phyloP scores from a whole-genome alignment of 1,140 invertebrate species.

The Drosophila ohnishii region DNA sequence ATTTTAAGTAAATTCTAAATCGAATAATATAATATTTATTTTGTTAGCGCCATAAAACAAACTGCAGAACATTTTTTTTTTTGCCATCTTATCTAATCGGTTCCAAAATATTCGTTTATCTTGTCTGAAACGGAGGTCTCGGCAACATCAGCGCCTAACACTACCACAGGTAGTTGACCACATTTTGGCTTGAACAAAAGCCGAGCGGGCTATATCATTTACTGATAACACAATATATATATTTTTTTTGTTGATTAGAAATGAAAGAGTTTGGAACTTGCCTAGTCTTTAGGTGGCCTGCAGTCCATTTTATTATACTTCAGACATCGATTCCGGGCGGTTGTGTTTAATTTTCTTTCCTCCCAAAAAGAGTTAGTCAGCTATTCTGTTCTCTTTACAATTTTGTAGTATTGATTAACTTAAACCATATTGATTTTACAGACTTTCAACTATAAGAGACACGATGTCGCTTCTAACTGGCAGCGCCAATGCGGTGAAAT shows the following conservation, averaged over 20 bases:
- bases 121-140: constrained; percentile 49
- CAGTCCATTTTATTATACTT: constrained; percentile 41
- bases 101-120: constrained; percentile 54
- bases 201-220: constrained; percentile 60
- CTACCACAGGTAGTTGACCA: constrained; percentile 56
- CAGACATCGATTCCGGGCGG: constrained; percentile 40
- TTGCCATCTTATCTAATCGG: constrained; percentile 55
- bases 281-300: constrained; percentile 16
- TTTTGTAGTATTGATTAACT: not conserved
- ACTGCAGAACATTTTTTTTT: not conserved
- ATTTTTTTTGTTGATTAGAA: constrained; percentile 56
- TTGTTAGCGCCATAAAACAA: constrained; percentile 11
- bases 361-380: constrained; percentile 13
- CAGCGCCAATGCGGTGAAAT: constrained; percentile 85
- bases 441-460: constrained; percentile 8
- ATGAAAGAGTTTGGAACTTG: constrained; percentile 24
- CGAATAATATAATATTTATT: constrained; percentile 42
- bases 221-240: constrained; percentile 52
- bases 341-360: constrained; percentile 30
- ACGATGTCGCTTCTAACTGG: constrained; percentile 82
- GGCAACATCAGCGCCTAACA: constrained; percentile 3
- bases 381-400: not conserved
- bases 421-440: not conserved
- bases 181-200: constrained; percentile 66
- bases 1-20: constrained; percentile 6